phyloP scores from a whole-genome alignment of 2,113 vertebrate genomes.

The Oreochromis spilurus region DNA sequence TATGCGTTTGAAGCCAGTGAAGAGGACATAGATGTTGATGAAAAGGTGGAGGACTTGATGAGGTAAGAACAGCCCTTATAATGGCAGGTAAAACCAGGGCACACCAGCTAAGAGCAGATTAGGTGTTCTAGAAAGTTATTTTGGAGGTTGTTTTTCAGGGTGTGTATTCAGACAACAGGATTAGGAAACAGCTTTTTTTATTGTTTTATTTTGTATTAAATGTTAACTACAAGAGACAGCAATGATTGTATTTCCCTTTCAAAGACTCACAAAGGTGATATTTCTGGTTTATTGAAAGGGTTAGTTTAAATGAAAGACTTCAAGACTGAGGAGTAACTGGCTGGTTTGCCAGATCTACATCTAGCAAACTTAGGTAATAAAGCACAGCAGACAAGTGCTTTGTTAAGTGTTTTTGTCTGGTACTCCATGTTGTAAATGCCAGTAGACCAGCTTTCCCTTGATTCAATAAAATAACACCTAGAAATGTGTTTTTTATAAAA shows the following conservation, averaged over 20 bases:
- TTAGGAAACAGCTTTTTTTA: neutral
- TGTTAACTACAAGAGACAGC: neutral
- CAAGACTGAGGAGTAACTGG: neutral
- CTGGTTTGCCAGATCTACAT: neutral
- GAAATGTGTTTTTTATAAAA: rapidly evolving
- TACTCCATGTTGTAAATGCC: neutral
- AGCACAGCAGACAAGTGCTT: neutral
- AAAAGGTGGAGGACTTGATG: constrained; percentile 97
- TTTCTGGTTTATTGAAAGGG: neutral
- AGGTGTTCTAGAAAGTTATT: neutral
- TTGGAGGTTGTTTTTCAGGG: neutral
- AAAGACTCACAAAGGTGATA: neutral
- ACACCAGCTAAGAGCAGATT: neutral
- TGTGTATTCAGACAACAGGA: neutral
- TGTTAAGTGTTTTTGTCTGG: neutral
- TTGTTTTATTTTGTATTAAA: neutral
- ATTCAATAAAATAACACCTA: neutral
- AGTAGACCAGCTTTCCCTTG: neutral
- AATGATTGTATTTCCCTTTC: neutral
- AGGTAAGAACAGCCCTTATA: constrained; percentile 74
- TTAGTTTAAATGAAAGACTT: neutral
- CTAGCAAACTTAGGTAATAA: neutral
- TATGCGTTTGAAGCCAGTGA: constrained; percentile 89
- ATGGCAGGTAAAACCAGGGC: neutral
- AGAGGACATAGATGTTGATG: constrained; percentile 92